Percentiles rank a stretch among this genome's conserved stretches.
Evolutionary conservation across 2,797 vertebrate genomes (phyloP).

Genomic region (Sciurus carolinensis): DNA sequence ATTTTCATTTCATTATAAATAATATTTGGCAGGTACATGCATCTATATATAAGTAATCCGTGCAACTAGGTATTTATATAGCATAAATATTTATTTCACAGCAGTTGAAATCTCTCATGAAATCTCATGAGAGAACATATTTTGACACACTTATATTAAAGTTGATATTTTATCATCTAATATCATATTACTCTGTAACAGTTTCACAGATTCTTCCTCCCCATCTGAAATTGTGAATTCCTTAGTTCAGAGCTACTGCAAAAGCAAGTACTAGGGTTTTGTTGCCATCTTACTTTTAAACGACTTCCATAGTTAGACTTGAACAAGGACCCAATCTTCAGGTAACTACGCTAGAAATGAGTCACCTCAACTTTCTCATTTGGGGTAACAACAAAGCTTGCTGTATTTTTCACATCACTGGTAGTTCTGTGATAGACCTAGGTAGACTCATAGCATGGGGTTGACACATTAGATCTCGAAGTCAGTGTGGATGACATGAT

Average conservation of each 20-base stretch:
- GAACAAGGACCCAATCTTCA: background rate
- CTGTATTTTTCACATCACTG: background rate
- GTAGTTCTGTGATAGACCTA: background rate
- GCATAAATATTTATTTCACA: background rate
- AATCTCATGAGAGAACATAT: background rate
- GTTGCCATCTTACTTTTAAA: background rate
- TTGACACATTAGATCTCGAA: background rate
- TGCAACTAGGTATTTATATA: background rate
- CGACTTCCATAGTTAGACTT: background rate
- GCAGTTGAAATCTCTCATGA: background rate
- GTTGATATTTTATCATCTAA: background rate
- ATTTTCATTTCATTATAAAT: background rate
- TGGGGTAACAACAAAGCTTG: background rate
- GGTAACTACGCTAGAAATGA: background rate
- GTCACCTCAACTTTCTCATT: background rate
- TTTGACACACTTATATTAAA: background rate
- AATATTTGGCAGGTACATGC: background rate
- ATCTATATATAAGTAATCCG: background rate
- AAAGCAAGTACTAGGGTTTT: background rate
- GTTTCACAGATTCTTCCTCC: background rate
- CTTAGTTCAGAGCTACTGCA: background rate
- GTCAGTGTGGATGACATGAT: background rate
- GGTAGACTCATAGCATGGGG: background rate
- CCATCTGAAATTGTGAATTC: background rate
- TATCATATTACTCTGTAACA: background rate